phyloP scores from a whole-genome alignment of 2,113 vertebrate species.

The Cavia porcellus region DNA sequence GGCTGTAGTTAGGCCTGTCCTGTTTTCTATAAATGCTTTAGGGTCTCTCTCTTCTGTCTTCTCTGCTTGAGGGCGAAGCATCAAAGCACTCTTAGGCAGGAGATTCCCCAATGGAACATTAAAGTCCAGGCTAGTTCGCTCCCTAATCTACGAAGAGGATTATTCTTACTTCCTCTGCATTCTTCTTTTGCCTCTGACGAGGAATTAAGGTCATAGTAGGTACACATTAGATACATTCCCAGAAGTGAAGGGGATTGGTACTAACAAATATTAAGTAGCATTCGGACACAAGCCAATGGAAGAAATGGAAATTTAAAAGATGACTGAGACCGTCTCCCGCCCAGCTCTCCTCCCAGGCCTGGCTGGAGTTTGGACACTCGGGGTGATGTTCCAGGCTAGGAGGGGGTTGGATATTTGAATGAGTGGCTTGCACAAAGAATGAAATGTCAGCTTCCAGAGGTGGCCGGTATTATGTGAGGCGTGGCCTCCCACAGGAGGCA shows the following conservation, averaged over 20 bases:
- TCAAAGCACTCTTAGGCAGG: neutral
- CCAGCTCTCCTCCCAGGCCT: constrained; percentile 44
- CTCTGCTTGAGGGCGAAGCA: neutral
- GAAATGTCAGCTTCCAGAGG: constrained; percentile 51
- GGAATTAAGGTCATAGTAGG: constrained; percentile 20
- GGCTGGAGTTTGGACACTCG: constrained; percentile 50
- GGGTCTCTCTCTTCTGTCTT: neutral
- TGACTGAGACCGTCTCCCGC: constrained; percentile 9
- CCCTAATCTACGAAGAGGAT: neutral
- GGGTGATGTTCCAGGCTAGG: neutral
- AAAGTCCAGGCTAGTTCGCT: neutral
- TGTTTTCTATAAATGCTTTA: neutral
- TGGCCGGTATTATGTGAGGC: constrained; percentile 38
- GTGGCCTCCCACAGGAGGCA: neutral
- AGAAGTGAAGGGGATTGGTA: constrained; percentile 56
- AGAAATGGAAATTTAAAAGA: constrained; percentile 70
- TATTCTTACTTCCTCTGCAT: neutral
- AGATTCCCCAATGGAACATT: neutral
- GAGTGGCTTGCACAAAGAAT: constrained; percentile 57
- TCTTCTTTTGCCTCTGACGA: constrained; percentile 8
- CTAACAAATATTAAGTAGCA: constrained; percentile 52
- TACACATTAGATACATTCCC: neutral
- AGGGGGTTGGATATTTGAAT: constrained; percentile 24
- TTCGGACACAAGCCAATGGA: constrained; percentile 57
- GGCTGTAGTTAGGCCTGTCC: neutral